phyloP scores from a whole-genome alignment of 2,113 vertebrate genomes.

The Pogonocichla stellata region DNA sequence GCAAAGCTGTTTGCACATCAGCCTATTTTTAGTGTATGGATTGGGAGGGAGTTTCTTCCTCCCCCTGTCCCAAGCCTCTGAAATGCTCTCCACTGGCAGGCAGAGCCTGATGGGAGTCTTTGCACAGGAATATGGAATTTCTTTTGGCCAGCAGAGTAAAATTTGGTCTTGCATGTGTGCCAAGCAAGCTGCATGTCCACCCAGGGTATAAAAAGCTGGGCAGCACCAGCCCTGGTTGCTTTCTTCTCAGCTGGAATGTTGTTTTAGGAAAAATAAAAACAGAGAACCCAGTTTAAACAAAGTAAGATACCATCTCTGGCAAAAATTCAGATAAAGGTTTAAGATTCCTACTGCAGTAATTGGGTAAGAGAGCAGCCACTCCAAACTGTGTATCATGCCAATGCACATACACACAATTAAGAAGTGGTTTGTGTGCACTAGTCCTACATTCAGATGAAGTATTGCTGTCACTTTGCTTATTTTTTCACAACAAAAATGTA shows the following conservation, averaged over 20 bases:
- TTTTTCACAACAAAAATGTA: background rate
- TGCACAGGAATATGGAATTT: background rate
- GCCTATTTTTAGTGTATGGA: constrained; percentile 33
- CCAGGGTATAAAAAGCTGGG: background rate
- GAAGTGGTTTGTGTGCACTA: background rate
- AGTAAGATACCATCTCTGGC: background rate
- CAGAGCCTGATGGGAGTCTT: background rate
- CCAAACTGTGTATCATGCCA: background rate
- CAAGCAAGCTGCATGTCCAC: background rate
- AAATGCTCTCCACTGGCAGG: background rate
- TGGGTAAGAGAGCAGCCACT: background rate
- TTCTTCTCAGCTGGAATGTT: background rate
- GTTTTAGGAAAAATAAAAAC: background rate
- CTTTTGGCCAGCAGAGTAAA: background rate
- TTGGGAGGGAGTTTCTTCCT: background rate
- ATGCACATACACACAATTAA: rapidly evolving
- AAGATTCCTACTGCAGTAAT: background rate
- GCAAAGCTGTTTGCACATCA: background rate
- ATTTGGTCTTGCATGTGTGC: background rate
- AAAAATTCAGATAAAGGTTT: background rate
- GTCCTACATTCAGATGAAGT: background rate
- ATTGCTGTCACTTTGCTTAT: background rate
- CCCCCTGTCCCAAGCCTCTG: background rate
- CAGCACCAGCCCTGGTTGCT: background rate
- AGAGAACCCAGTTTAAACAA: background rate